A percentile compares a stretch with the other conserved stretches of the same genome.
Conservation (phyloP, 2,113 vertebrate species). For the Pollimyrus isidori region DNA sequence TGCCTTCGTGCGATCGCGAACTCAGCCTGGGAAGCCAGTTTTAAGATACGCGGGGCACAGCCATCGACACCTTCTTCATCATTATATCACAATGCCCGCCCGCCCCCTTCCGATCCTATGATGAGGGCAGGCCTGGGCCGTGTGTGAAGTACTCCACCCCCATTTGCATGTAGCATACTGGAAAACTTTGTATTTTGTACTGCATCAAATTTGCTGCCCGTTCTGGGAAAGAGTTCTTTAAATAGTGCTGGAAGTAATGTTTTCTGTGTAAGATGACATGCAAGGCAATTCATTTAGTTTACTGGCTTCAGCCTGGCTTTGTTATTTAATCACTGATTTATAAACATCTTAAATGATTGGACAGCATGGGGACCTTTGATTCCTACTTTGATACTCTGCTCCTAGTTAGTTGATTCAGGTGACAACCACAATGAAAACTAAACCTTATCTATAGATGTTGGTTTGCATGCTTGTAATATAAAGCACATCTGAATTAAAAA, state of each 20-base stretch:
- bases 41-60: not conserved
- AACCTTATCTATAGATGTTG: not conserved
- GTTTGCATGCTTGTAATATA: not conserved
- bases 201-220: not conserved
- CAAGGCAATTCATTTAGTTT: not conserved
- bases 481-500: not conserved
- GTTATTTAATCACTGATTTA: not conserved
- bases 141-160: not conserved
- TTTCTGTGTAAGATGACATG: not conserved
- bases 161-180: not conserved
- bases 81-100: not conserved
- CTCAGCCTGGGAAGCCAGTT: not conserved
- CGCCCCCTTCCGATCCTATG: not conserved
- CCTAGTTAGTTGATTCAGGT: not conserved
- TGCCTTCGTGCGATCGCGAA: slow-evolving; percentile 7
- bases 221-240: not conserved
- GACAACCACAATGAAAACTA: not conserved
- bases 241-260: not conserved
- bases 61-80: not conserved
- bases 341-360: not conserved
- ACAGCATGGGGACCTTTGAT: not conserved
- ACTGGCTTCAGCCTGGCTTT: not conserved
- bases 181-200: not conserved
- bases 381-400: not conserved
- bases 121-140: not conserved